Evolutionary conservation across 2,113 vertebrate genomes (phyloP).

Genomic region (Tympanuchus pallidicinctus): DNA sequence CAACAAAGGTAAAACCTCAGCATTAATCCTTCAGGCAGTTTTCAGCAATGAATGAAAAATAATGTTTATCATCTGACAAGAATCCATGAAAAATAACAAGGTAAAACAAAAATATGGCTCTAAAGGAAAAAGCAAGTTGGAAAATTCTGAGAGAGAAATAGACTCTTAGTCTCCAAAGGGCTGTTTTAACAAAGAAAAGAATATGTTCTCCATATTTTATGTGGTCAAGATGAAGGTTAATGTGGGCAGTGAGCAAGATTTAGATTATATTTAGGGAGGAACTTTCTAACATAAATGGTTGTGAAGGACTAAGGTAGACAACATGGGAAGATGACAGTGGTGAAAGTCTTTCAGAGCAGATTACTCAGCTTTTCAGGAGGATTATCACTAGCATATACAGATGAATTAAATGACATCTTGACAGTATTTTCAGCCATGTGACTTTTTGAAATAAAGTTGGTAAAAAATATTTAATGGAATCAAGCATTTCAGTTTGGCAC

Average conservation of each 20-base stretch:
- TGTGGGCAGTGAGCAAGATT: background rate
- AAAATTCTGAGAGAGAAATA: background rate
- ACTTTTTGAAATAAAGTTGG: background rate
- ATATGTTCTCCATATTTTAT: background rate
- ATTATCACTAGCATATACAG: background rate
- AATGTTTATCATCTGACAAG: background rate
- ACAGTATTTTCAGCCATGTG: background rate
- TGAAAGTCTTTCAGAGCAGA: background rate
- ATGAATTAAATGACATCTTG: background rate
- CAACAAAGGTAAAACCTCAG: background rate
- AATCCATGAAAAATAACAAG: background rate
- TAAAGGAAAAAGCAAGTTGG: background rate
- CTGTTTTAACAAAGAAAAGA: background rate
- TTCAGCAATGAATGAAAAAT: background rate
- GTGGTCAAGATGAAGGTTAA: background rate
- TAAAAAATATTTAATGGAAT: background rate
- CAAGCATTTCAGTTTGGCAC: background rate
- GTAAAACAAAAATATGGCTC: background rate
- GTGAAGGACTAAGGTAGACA: background rate
- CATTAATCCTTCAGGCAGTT: background rate
- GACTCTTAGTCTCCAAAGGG: background rate
- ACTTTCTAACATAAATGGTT: background rate
- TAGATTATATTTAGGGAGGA: background rate
- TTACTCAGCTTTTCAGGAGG: background rate
- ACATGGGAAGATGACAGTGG: background rate